Base-by-base conservation (phyloP, 1,140 invertebrate species). In the Drosophila lacteicornis region DNA sequence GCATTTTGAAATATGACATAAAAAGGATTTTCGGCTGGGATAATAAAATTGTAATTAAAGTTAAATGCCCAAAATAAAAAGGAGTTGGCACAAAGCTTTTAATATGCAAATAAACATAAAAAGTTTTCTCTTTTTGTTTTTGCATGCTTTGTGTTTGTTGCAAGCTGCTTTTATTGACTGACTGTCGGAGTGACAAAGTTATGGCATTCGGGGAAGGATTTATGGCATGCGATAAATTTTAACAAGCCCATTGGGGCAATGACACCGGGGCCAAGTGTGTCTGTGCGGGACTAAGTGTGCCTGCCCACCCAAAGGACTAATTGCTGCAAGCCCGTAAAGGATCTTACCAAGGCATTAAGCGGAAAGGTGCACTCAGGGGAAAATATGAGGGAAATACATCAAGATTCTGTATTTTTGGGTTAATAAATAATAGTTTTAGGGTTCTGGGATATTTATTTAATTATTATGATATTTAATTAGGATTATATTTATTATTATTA, bases 41-140 rank as follows among this genome's bases (percentile, higher is more conserved):
- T 87, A 87, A 88, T 87, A 87, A 87, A 87, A 83, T 66, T 83
- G 84, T 78, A 88, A 87, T 88, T 88, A 87, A 87, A 88, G 63
- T 87, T 80, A 83, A 88, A 87, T 80, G 80, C 43, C 76, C 51
- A 55, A 59, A 62, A 61, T 67, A 63, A 62, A 69, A 76, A 71
- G 53, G 56, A 68, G 65, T 63, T 59, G 47, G 47, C 46, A 33
- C 68, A 87, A 80, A 55, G 84, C 71, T 80, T 62, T 83, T 79
- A 60, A 80, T 82, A 85, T 85, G 79, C 83, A 74, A 85, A 84
- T 55, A 66, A 69, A 84, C 76, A 73, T 82, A 82, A 86, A 86
- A 82, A 80, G 69, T 78, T 62, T 19, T 17, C 13, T n/a, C 19
- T 65, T 49, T 46, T 25, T 43, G 38, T 38, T 15, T 49, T 27